A percentile compares a stretch with the other conserved stretches of the same genome.
phyloP scores from a whole-genome alignment of 2,797 vertebrate genomes.

The Hipposideros larvatus region DNA sequence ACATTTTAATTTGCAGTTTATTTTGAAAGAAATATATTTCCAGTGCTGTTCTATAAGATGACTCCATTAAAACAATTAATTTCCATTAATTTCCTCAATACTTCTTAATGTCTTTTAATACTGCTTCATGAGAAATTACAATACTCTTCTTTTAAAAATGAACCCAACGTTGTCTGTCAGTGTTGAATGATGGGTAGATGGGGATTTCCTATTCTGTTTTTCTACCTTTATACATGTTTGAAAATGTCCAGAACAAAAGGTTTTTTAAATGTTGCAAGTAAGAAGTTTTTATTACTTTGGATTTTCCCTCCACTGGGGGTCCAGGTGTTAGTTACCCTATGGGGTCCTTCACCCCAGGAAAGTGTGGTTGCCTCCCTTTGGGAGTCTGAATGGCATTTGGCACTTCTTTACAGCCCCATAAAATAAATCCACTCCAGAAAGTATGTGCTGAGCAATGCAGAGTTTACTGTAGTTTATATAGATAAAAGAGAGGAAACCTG shows the following conservation, averaged over 20 bases:
- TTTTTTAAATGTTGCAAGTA: background rate
- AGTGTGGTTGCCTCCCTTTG: background rate
- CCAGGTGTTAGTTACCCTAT: background rate
- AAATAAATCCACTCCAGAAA: background rate
- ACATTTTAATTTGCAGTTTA: background rate
- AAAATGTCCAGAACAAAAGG: background rate
- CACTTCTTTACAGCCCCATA: background rate
- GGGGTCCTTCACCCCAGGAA: background rate
- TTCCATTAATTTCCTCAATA: background rate
- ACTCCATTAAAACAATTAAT: background rate
- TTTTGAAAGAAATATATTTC: background rate
- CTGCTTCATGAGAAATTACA: background rate
- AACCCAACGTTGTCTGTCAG: background rate
- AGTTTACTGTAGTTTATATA: background rate
- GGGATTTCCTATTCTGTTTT: background rate
- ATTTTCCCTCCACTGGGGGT: background rate
- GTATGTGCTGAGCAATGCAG: background rate
- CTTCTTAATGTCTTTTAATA: conserved; percentile 12
- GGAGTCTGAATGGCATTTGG: background rate
- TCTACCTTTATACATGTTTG: background rate
- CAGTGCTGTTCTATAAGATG: background rate
- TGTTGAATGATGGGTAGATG: background rate
- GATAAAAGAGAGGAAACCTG: background rate
- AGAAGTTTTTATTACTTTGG: background rate
- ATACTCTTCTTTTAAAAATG: background rate